Evolutionary conservation across 2,888 invertebrate genomes (phyloP).

Genomic region (Epirrita christyi): DNA sequence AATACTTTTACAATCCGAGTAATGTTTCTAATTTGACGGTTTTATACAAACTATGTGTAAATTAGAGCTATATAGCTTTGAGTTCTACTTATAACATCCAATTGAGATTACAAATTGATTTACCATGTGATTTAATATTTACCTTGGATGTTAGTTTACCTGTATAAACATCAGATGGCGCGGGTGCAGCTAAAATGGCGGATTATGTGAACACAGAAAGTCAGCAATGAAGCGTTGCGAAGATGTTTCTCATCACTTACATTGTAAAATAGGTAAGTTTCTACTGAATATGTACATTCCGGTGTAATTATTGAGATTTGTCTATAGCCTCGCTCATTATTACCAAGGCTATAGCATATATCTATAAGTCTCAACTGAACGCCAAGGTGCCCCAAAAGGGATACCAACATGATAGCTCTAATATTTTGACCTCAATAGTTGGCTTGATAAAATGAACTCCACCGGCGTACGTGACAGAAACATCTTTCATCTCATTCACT

Average conservation of each 20-base stretch:
- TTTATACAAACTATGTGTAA: neutral
- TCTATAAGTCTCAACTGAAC: too few relatives aligned
- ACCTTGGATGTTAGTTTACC: conserved; percentile 16
- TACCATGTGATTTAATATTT: neutral
- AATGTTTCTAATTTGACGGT: neutral
- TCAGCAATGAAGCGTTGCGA: conserved; percentile 56
- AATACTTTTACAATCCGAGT: too few relatives aligned
- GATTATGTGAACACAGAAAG: conserved; percentile 44
- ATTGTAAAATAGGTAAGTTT: neutral
- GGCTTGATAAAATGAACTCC: too few relatives aligned
- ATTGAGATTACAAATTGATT: neutral
- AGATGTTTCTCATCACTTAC: conserved; percentile 56
- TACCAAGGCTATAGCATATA: too few relatives aligned
- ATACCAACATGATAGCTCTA: too few relatives aligned
- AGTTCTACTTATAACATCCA: neutral
- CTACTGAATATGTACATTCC: neutral
- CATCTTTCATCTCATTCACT: conserved; percentile 63
- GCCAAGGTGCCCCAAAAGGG: too few relatives aligned
- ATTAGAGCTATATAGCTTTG: neutral
- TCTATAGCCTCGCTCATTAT: too few relatives aligned
- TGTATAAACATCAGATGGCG: conserved; percentile 50
- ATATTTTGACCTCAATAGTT: too few relatives aligned
- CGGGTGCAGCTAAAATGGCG: conserved; percentile 52
- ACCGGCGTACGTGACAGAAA: conserved; percentile 55
- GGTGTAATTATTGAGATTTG: conserved; percentile 4